Evolutionary conservation across 2,797 vertebrate species (phyloP).

Genomic region (Gymnothorax javanicus): DNA sequence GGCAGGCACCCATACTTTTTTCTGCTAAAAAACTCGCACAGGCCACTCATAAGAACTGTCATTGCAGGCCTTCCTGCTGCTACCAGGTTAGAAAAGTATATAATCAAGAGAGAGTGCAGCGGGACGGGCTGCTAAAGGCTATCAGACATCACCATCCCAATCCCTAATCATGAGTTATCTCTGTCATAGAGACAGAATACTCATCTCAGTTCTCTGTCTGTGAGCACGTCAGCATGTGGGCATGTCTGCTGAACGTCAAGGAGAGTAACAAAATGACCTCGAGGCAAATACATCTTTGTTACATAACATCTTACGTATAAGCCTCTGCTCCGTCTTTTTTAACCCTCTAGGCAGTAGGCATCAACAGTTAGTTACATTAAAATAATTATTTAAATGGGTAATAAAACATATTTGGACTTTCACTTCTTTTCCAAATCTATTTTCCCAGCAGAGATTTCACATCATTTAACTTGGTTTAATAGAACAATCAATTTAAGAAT

Average conservation of each 20-base stretch:
- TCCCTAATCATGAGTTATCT: neutral
- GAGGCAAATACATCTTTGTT: slow-evolving; percentile 1
- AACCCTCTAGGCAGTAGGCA: neutral
- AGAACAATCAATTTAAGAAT: neutral
- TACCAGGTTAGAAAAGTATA: neutral
- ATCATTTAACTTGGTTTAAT: neutral
- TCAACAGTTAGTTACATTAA: neutral
- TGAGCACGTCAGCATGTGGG: neutral
- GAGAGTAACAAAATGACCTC: slow-evolving; percentile 6
- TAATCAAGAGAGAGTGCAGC: neutral
- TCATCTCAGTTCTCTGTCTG: neutral
- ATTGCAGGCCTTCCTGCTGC: neutral
- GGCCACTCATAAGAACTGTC: neutral
- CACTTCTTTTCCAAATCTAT: neutral
- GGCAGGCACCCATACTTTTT: neutral
- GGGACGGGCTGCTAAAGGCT: neutral
- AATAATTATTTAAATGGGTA: neutral
- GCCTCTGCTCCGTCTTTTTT: neutral
- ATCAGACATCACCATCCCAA: neutral
- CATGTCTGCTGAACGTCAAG: neutral
- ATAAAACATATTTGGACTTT: neutral
- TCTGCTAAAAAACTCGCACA: neutral
- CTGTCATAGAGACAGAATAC: neutral
- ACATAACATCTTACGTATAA: neutral
- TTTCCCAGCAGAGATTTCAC: neutral